Percentiles rank a stretch among this genome's conserved stretches.
Conservation (phyloP, 1,140 invertebrate species). For the Lutraria rhynchaena region DNA sequence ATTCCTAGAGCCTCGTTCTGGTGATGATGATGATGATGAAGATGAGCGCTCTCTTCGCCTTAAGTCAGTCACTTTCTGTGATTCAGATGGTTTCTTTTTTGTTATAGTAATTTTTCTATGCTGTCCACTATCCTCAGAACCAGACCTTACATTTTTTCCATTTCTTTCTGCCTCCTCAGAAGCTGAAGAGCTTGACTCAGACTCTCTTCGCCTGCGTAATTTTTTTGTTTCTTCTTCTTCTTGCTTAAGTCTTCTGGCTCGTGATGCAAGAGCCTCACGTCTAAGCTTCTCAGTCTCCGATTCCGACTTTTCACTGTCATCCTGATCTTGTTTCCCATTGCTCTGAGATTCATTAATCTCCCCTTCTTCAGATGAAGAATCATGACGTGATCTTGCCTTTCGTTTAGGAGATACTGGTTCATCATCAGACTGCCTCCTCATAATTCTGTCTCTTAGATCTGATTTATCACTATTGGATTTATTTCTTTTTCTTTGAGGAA, state of each 20-base stretch:
- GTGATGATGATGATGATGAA: not conserved
- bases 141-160: not conserved
- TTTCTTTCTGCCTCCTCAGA: not conserved
- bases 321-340: not conserved
- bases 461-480: not conserved
- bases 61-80: not conserved
- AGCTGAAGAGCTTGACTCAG: not conserved
- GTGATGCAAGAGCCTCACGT: slow-evolving; percentile 41
- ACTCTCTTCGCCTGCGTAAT: not conserved
- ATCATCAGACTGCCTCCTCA: slow-evolving; percentile 2
- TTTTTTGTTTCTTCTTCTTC: not conserved
- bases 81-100: slow-evolving; percentile 3
- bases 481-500: slow-evolving; percentile 5
- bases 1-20: not conserved
- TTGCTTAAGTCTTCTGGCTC: slow-evolving; percentile 1
- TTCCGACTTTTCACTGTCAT: slow-evolving; percentile 4
- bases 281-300: slow-evolving; percentile 48
- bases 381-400: not conserved
- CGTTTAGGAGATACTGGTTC: slow-evolving; percentile 8
- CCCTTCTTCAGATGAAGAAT: slow-evolving; percentile 44
- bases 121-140: slow-evolving; percentile 14
- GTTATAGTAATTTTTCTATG: not conserved
- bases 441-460: slow-evolving; percentile 29
- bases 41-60: not conserved
- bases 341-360: slow-evolving; percentile 6